Evolutionary conservation across 2,113 vertebrate species (phyloP), one percentile per base, ranked within the genome.

Genomic region (Arvicanthis niloticus): DNA sequence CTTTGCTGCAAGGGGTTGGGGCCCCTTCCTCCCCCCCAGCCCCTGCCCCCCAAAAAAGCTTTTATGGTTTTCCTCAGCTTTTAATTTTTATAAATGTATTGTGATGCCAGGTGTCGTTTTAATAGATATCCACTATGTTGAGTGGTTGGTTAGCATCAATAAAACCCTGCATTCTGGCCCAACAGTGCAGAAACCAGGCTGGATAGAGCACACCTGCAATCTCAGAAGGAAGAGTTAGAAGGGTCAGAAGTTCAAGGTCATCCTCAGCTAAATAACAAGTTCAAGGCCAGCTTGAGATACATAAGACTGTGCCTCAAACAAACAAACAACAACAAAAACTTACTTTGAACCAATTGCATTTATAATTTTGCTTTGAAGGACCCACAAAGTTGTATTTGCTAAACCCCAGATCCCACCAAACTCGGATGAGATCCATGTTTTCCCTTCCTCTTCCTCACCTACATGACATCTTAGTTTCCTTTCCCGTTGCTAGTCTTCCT

Each of bases 71-170:
- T 84, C 40, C 48, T 92, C 56, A 70, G 68, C 48, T 88, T 94
- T 86, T 12, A 92, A 85, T n/a, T 76, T 77, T 91, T 93, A 11
- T 90, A 67, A 95, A 93, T 95, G 80, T 95, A 21, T 93, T 89
- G 7, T 96, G 15, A 51, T 88, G 58, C 77, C 2, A 31, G 93
- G 92, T 93, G 11, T 91, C 51, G 34, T 91, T 91, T 65, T 93
- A 86, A 90, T 93, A 96, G 95, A 96, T 85, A 75, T 12, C 67
- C 62, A 3, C 40, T 86, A 5, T 45, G n/a, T 40, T 17, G 26
- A 31, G 17, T 48, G 29, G 42, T 67, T 48, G 60, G 0, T 12
- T 29, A 65, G 82, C 60, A 45, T 67, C 6, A 29, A 42, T 42
- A 40, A 84, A 84, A 26, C 42, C 84, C 84, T 67, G 60, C 15